Evolutionary conservation across 2,888 invertebrate species (phyloP).

Genomic region (Laothoe populi): DNA sequence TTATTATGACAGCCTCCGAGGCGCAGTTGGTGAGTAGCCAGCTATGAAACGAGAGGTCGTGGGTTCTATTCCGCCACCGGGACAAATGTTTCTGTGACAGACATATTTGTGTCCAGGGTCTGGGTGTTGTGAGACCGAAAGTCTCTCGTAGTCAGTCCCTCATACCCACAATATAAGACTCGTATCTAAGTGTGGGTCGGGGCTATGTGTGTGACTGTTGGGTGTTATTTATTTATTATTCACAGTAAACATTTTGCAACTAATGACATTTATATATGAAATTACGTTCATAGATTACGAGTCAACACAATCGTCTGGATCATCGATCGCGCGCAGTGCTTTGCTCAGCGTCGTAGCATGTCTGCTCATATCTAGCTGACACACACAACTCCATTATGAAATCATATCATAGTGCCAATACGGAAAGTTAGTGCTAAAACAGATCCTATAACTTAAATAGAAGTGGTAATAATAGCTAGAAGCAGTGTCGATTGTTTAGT

Average conservation of each 20-base stretch:
- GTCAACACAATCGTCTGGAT: slow-evolving; percentile 73
- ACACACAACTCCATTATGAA: slow-evolving; percentile 36
- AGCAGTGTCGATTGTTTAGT: slow-evolving; percentile 33
- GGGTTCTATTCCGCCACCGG: too few species aligned
- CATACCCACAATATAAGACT: too few species aligned
- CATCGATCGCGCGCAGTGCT: slow-evolving; percentile 46
- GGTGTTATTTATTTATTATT: too few species aligned
- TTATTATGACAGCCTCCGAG: too few species aligned
- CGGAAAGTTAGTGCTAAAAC: slow-evolving; percentile 52
- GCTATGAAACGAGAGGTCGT: too few species aligned
- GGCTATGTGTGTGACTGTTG: too few species aligned
- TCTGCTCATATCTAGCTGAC: slow-evolving; percentile 67
- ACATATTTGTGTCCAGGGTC: too few species aligned
- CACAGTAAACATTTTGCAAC: background rate
- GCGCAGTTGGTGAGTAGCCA: too few species aligned
- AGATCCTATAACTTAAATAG: slow-evolving; percentile 44
- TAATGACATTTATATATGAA: background rate
- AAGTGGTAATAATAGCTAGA: slow-evolving; percentile 43
- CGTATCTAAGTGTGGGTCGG: too few species aligned
- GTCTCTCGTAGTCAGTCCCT: too few species aligned
- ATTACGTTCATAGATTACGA: slow-evolving; percentile 67
- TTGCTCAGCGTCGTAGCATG: slow-evolving; percentile 52
- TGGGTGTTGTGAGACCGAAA: too few species aligned
- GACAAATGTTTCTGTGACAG: too few species aligned
- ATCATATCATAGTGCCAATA: slow-evolving; percentile 66